Evolutionary conservation across 1,140 invertebrate species (phyloP).

Genomic region (Conus ventricosus): DNA sequence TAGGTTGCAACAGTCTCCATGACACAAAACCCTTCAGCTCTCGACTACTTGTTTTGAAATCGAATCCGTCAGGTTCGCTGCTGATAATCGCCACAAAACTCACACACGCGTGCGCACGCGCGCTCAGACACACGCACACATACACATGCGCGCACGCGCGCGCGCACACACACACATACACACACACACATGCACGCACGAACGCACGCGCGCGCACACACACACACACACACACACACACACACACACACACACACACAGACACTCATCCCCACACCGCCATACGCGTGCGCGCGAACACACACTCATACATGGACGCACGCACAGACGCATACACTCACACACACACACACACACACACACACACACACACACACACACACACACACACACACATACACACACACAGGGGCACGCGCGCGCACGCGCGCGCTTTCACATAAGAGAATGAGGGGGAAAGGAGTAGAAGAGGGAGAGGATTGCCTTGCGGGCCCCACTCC

Average conservation of each 20-base stretch:
- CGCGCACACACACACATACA: no score
- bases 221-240: slow-evolving; percentile 10
- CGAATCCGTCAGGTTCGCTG: no score
- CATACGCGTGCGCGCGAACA: no score
- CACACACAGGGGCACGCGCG: background rate
- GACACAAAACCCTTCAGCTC: no score
- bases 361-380: slow-evolving; percentile 10
- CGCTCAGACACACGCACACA: background rate
- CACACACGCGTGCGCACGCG: background rate
- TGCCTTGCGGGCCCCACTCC: no score
- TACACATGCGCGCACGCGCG: no score
- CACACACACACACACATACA: background rate
- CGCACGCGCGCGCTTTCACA: no score
- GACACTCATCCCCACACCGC: background rate
- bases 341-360: background rate
- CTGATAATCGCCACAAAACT: background rate
- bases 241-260: slow-evolving; percentile 10
- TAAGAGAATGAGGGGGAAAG: no score
- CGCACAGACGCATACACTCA: background rate
- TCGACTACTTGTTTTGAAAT: no score
- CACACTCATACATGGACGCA: background rate
- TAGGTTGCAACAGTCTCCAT: no score
- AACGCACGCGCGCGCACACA: background rate
- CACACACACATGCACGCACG: no score
- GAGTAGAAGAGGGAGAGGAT: background rate